Percentiles rank a stretch among this genome's conserved stretches.
These are phyloP conservation scores for Julus scandinavius DNA, from an alignment of 2,888 invertebrate genomes.

Conservation along the genomic window DNA sequence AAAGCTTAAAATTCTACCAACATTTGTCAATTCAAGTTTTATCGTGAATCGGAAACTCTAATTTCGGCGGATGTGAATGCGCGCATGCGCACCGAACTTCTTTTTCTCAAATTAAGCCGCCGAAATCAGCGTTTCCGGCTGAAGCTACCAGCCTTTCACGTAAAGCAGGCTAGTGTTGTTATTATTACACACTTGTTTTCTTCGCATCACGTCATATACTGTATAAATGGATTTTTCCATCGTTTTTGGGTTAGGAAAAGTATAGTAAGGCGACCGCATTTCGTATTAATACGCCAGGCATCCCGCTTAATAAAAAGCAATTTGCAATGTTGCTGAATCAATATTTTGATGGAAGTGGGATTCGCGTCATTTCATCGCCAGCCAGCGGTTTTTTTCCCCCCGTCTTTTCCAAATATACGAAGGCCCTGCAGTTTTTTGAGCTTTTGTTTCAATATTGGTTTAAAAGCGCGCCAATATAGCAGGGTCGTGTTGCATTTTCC, in stretches of 20 bases:
- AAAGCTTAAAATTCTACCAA: too few relatives aligned
- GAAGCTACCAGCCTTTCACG: too few relatives aligned
- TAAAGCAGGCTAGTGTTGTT: too few relatives aligned
- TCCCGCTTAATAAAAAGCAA: conserved; percentile 33
- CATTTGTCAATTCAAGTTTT: too few relatives aligned
- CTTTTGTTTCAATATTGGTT: conserved; percentile 46
- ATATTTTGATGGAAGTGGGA: conserved; percentile 11
- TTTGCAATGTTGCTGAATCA: conserved; percentile 39
- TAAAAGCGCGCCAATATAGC: conserved; percentile 44
- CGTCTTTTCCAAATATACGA: conserved; percentile 23
- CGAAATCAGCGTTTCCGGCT: too few relatives aligned
- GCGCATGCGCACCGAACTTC: too few relatives aligned
- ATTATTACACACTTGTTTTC: too few relatives aligned
- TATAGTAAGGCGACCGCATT: neutral
- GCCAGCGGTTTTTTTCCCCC: neutral
- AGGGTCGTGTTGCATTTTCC: conserved; percentile 22
- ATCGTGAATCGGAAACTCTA: too few relatives aligned
- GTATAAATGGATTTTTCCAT: neutral
- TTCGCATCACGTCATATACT: too few relatives aligned
- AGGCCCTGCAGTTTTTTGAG: conserved; percentile 9
- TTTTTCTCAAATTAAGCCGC: too few relatives aligned
- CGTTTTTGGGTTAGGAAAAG: neutral
- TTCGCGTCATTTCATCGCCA: conserved; percentile 27
- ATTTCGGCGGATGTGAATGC: too few relatives aligned
- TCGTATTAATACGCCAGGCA: neutral